Conservation (phyloP, 1,140 invertebrate genomes). For the Trialeurodes vaporariorum region DNA sequence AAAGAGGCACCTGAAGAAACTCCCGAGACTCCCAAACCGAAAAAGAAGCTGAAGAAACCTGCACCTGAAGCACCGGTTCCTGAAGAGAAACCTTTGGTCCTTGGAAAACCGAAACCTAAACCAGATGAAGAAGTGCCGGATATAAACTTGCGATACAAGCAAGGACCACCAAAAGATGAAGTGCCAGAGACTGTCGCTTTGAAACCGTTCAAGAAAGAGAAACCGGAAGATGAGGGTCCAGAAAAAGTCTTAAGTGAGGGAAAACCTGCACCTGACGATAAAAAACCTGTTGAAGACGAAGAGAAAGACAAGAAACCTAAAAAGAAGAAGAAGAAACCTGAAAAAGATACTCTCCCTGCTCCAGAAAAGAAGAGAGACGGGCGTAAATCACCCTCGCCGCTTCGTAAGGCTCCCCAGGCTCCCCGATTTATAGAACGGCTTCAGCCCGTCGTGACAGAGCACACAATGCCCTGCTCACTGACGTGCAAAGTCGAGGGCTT, state of each 20-base stretch:
- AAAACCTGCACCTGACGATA: slow-evolving; percentile 33
- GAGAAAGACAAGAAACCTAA: slow-evolving; percentile 21
- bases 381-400: slow-evolving; percentile 30
- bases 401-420: slow-evolving; percentile 32
- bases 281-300: slow-evolving; percentile 27
- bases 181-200: slow-evolving; percentile 16
- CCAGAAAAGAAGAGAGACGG: slow-evolving; percentile 39
- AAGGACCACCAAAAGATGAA: slow-evolving; percentile 15
- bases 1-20: slow-evolving; percentile 28
- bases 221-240: slow-evolving; percentile 14
- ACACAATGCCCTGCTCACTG: slow-evolving; percentile 46
- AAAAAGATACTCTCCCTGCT: slow-evolving; percentile 19
- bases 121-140: slow-evolving; percentile 27
- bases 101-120: slow-evolving; percentile 32
- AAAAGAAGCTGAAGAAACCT: slow-evolving; percentile 27
- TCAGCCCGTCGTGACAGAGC: slow-evolving; percentile 49
- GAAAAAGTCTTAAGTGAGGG: slow-evolving; percentile 14
- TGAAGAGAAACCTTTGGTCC: slow-evolving; percentile 35
- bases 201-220: slow-evolving; percentile 17
- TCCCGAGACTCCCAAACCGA: slow-evolving; percentile 16
- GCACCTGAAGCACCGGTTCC: slow-evolving; percentile 27
- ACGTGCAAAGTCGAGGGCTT: slow-evolving; percentile 53
- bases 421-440: slow-evolving; percentile 57
- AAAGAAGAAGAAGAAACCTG: slow-evolving; percentile 21
- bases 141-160: slow-evolving; percentile 15